A percentile compares a stretch with the other conserved stretches of the same genome.
Conservation (phyloP, 2,797 vertebrate species). For the Vespertilio murinus region DNA sequence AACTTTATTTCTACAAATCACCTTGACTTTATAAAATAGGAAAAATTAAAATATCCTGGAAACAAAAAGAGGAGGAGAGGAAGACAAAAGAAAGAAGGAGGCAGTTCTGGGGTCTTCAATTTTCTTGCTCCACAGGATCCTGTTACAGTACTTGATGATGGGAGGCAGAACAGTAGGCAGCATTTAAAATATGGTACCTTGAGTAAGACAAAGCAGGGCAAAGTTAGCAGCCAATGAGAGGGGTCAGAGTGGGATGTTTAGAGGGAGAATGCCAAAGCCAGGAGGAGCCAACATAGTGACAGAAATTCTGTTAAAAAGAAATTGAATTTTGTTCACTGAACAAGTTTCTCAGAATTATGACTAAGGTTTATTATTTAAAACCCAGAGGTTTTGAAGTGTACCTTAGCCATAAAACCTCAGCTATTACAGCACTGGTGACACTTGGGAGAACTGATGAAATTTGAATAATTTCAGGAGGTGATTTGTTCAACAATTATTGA, state of each 20-base stretch:
- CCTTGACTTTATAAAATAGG: constrained; percentile 14
- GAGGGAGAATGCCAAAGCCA: not conserved
- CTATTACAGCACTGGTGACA: not conserved
- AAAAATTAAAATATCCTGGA: not conserved
- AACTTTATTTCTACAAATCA: constrained; percentile 14
- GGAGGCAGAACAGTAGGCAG: not conserved
- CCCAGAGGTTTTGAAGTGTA: not conserved
- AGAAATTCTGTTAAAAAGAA: not conserved
- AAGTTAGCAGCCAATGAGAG: not conserved
- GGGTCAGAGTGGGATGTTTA: not conserved
- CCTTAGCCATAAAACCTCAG: not conserved
- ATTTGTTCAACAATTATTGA: not conserved
- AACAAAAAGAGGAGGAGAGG: not conserved
- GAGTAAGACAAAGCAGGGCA: not conserved
- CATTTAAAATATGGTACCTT: constrained; percentile 28
- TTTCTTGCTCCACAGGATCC: not conserved
- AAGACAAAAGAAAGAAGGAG: not conserved
- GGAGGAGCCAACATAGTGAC: not conserved
- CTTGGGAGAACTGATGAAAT: not conserved
- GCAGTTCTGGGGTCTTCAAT: not conserved
- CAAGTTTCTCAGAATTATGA: not conserved
- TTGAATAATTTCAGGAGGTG: not conserved
- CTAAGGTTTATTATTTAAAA: constrained; percentile 12
- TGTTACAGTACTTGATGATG: not conserved
- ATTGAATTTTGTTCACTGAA: not conserved